These are phyloP conservation scores for Drosophila paracracens DNA, from an alignment of 2,888 invertebrate genomes.

Conservation along the genomic window DNA sequence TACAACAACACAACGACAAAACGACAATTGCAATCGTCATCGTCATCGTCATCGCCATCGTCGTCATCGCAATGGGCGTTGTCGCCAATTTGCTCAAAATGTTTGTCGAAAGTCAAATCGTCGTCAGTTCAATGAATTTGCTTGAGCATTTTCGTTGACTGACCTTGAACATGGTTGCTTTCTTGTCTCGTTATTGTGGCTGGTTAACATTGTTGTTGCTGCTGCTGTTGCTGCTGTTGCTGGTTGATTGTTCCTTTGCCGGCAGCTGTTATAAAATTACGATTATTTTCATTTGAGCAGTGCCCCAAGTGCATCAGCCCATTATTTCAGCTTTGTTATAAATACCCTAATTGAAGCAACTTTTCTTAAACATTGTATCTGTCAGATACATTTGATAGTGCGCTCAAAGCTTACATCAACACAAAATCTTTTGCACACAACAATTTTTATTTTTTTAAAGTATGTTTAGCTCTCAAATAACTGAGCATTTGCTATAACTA, in stretches of 20 bases:
- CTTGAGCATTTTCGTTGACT: conserved; percentile 39
- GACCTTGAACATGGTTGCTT: conserved; percentile 68
- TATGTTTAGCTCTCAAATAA: neutral
- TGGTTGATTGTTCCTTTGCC: conserved; percentile 20
- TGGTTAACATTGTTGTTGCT: neutral
- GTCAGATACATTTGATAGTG: neutral
- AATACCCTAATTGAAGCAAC: conserved; percentile 33
- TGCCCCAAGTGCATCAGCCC: conserved; percentile 40
- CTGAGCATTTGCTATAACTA: neutral
- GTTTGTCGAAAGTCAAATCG: conserved; percentile 38
- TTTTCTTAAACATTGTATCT: neutral
- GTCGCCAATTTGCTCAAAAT: conserved; percentile 42
- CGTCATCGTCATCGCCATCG: conserved; percentile 10
- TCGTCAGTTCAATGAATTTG: conserved; percentile 74
- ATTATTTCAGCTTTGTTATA: conserved; percentile 14
- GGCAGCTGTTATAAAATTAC: conserved; percentile 60
- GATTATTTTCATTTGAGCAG: conserved; percentile 58
- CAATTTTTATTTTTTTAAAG: neutral
- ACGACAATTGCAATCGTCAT: conserved; percentile 18
- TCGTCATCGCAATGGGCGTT: conserved; percentile 44
- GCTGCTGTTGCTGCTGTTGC: neutral
- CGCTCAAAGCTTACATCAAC: too few species aligned
- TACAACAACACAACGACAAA: neutral
- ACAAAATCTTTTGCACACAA: neutral
- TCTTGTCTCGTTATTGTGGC: conserved; percentile 13